Percentiles rank a stretch among this genome's conserved stretches.
These are phyloP conservation scores for Metopolophium dirhodum DNA, from an alignment of 1,140 invertebrate genomes.

Conservation along the genomic window DNA sequence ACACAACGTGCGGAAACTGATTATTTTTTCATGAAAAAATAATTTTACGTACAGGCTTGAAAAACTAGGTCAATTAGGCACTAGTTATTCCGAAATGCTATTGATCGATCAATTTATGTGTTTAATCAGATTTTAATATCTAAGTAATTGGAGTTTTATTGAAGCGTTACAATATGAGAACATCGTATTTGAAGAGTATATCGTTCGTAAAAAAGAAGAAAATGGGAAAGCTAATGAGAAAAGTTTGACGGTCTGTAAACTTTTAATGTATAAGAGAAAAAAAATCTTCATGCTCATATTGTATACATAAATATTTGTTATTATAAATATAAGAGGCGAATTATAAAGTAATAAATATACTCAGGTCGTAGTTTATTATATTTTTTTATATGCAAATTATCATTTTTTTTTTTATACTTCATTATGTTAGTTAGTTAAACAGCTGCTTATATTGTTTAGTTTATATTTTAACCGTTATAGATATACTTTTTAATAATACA, in stretches of 20 bases:
- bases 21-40: neutral
- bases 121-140: conserved; percentile 37
- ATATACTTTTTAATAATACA: neutral
- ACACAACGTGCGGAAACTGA: neutral
- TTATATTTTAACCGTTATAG: neutral
- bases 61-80: conserved; percentile 39
- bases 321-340: neutral
- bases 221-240: conserved; percentile 20
- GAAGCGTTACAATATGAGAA: conserved; percentile 24
- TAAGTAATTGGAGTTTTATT: conserved; percentile 46
- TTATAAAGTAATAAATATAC: conserved; percentile 34
- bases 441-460: neutral
- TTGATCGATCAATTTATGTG: conserved; percentile 13
- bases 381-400: neutral
- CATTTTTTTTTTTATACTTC: neutral
- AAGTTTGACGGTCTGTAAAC: conserved; percentile 31
- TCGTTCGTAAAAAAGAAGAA: conserved; percentile 34
- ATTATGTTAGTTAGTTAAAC: neutral
- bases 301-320: conserved; percentile 15
- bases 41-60: neutral
- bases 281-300: conserved; percentile 14
- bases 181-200: neutral
- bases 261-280: conserved; percentile 23
- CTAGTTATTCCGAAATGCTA: conserved; percentile 15
- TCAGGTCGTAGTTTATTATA: neutral